Evolutionary conservation across 2,888 invertebrate genomes (phyloP), one percentile per base, ranked within the genome.

Genomic region (Synergus gifuensis): DNA sequence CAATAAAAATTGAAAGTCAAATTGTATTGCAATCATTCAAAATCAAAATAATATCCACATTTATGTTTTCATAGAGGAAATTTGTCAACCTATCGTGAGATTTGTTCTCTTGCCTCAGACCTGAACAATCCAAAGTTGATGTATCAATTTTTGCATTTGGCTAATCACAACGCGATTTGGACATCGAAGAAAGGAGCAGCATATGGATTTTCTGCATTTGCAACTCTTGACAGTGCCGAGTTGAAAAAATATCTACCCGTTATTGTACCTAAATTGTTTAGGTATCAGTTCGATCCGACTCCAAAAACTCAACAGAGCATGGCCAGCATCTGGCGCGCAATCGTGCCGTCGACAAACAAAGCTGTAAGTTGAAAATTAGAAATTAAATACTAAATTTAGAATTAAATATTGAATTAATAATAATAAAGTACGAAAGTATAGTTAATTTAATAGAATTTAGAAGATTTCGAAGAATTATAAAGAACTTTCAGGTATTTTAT

Each of bases 111-210:
- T 66, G 98, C 98, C 0, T 98, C 98, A 0, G 98, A 98, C 92
- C 93, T 99, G 83, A 98, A 98, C 90, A 97, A 98, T 90, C 98
- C 98, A 0, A 98, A 98, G 90, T 94, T 99, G 82, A 95, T 98
- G 83, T 99, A 99, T 93, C 97, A 98, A 92, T 99, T 99, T 91
- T 97, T 99, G 97, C 97, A 98, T 91, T 93, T 98, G 83, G 98
- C 98, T 0, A 98, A 98, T 93, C 97, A 98, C 90, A 98, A 98
- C 92, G 96, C 98, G 1, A 94, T 97, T 78, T 99, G 98, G 98
- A 98, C 97, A 87, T 98, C 98, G 9, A 98, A 97, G 90, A 97
- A 97, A 94, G 98, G 98, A 12, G 98, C 98, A 11, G 98, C 98
- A 0, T 98, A 98, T 93, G 98, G 98, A 0, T 97, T 98, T 92